Evolutionary conservation across 2,888 invertebrate species (phyloP).

Genomic region (Acleris emargana): DNA sequence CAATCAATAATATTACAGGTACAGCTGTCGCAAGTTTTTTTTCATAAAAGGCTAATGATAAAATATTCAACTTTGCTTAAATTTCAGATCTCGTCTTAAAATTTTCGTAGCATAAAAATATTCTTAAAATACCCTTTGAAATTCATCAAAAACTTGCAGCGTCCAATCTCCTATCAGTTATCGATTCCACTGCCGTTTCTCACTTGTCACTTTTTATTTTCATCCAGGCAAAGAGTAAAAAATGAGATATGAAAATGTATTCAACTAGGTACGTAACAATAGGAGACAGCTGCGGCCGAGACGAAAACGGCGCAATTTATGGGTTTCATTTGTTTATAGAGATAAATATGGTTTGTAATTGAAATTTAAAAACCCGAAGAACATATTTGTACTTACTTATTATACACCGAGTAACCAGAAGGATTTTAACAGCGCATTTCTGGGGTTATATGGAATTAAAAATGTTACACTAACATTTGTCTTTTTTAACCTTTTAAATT

Average conservation of each 20-base stretch:
- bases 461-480: too few relatives aligned
- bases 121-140: not conserved
- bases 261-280: slow-evolving; percentile 58
- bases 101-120: too few relatives aligned
- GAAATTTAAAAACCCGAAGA: not conserved
- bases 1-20: too few relatives aligned
- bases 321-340: slow-evolving; percentile 34
- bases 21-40: too few relatives aligned
- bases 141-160: not conserved
- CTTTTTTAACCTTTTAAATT: too few relatives aligned
- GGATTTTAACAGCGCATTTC: too few relatives aligned
- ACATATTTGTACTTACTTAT: too few relatives aligned
- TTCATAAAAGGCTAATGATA: too few relatives aligned
- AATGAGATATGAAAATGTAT: slow-evolving; percentile 62
- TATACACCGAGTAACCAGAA: too few relatives aligned
- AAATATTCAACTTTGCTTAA: too few relatives aligned
- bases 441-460: too few relatives aligned
- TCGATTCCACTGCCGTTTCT: slow-evolving; percentile 2
- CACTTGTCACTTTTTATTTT: slow-evolving; percentile 36
- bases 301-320: slow-evolving; percentile 48
- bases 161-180: not conserved
- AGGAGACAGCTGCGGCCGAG: slow-evolving; percentile 63
- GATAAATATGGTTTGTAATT: not conserved
- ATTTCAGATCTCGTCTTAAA: too few relatives aligned
- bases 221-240: slow-evolving; percentile 37